Evolutionary conservation across 2,888 invertebrate genomes (phyloP).

Genomic region (Theretra japonica): DNA sequence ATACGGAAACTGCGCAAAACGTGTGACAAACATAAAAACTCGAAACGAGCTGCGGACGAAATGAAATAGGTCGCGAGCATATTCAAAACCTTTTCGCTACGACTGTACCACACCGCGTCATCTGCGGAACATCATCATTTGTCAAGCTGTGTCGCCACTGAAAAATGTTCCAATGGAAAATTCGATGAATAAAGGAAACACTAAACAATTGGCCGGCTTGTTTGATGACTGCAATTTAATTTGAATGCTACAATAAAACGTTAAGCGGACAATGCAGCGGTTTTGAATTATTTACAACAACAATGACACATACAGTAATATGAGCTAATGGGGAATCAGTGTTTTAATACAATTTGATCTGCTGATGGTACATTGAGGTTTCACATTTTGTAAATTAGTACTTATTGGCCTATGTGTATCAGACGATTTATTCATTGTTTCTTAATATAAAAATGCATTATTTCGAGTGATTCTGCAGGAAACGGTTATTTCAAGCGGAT

Average conservation of each 20-base stretch:
- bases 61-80: constrained; percentile 37
- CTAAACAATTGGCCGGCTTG: constrained; percentile 30
- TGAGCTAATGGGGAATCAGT: neutral
- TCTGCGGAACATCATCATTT: constrained; percentile 50
- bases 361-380: too few relatives aligned
- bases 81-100: constrained; percentile 35
- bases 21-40: constrained; percentile 29
- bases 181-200: constrained; percentile 40
- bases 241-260: neutral
- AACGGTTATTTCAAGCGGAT: too few relatives aligned
- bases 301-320: neutral
- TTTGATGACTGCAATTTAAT: neutral
- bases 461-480: too few relatives aligned
- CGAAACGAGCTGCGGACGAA: constrained; percentile 31
- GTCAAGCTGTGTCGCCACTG: constrained; percentile 47
- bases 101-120: constrained; percentile 36
- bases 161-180: constrained; percentile 44
- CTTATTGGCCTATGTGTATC: too few relatives aligned
- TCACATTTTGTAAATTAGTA: too few relatives aligned
- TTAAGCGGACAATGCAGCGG: neutral
- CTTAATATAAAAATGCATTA: too few relatives aligned
- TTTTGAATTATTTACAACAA: neutral
- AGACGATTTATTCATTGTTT: too few relatives aligned
- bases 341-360: too few relatives aligned
- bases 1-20: constrained; percentile 22